These are phyloP conservation scores for Chiridota heheva DNA, from an alignment of 35 echinoderm and acorn worm species.

Conservation along the genomic window DNA sequence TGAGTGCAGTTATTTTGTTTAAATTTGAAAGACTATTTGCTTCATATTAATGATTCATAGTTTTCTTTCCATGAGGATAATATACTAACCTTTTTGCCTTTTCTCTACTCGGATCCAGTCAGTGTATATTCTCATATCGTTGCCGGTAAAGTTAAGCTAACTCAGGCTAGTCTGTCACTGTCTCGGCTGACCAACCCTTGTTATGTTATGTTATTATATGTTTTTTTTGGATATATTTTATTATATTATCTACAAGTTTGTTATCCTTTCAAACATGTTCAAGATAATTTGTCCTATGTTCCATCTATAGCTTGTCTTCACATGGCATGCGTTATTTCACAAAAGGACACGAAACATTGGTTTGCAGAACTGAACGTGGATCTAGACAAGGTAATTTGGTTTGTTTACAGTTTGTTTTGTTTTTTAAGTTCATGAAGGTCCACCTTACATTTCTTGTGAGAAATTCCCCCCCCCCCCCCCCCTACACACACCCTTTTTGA, in stretches of 20 bases:
- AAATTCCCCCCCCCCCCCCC: neutral
- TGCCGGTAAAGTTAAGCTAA: too few species aligned
- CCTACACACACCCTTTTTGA: neutral
- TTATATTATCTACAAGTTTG: neutral
- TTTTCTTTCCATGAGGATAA: too few species aligned
- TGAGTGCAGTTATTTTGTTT: too few species aligned
- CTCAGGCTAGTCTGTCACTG: too few species aligned
- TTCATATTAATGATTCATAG: too few species aligned
- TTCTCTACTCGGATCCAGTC: too few species aligned
- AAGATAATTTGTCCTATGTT: neutral
- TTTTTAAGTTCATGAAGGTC: neutral
- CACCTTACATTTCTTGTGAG: neutral
- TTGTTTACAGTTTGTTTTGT: neutral
- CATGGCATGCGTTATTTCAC: conserved; percentile 98
- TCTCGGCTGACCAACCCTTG: too few species aligned
- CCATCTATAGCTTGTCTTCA: conserved; percentile 79
- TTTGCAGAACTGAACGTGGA: conserved; percentile 99
- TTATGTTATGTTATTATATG: too few species aligned
- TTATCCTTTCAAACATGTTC: neutral
- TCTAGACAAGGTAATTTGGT: conserved; percentile 79
- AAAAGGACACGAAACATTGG: conserved; percentile 98
- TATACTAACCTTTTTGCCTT: too few species aligned
- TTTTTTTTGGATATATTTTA: too few species aligned
- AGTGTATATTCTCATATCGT: too few species aligned
- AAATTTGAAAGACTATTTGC: too few species aligned